Evolutionary conservation across 2,888 invertebrate genomes (phyloP).

Genomic region (Philaethria dido): DNA sequence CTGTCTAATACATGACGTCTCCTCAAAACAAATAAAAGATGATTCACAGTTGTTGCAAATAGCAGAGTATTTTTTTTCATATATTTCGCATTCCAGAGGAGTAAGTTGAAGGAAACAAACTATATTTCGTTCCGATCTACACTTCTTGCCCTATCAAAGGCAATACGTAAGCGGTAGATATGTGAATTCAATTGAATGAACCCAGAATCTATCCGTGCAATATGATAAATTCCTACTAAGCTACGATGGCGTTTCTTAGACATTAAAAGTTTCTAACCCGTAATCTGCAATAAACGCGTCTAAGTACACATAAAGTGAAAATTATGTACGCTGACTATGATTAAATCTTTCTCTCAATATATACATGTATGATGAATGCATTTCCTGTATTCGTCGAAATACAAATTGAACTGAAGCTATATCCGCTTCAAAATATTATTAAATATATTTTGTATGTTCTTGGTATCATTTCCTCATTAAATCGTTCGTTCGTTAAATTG

Average conservation of each 20-base stretch:
- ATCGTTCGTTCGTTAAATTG: neutral
- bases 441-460: slow-evolving; percentile 3
- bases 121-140: no score
- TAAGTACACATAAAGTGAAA: neutral
- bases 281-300: neutral
- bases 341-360: slow-evolving; percentile 26
- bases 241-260: neutral
- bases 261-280: neutral
- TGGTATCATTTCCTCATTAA: slow-evolving; percentile 18
- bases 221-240: neutral
- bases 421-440: slow-evolving; percentile 12
- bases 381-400: slow-evolving; percentile 27
- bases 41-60: no score
- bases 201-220: neutral
- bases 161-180: no score
- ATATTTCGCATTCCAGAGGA: no score
- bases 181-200: neutral
- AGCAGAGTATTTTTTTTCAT: no score
- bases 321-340: slow-evolving; percentile 7
- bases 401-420: neutral
- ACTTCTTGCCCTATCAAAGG: no score
- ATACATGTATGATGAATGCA: slow-evolving; percentile 11
- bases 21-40: no score
- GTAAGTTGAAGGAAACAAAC: no score
- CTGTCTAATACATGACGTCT: no score